Evolutionary conservation across 2,888 invertebrate genomes (phyloP), one percentile per base, ranked within the genome.

Genomic region (Xiphydria camelus): DNA sequence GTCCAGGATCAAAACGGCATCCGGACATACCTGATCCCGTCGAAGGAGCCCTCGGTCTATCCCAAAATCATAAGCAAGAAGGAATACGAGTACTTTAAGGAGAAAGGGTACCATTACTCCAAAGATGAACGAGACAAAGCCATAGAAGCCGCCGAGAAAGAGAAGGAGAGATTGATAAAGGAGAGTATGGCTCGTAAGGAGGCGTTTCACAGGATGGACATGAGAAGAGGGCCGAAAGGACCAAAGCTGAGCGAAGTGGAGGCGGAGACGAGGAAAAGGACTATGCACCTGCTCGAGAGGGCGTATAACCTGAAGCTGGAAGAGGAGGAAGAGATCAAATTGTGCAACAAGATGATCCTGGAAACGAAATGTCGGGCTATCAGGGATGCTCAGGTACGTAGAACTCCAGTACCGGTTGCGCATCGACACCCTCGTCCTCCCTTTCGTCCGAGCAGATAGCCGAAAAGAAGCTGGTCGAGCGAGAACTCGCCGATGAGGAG

Each of bases 351-450:
- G 45, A 80, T 92, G 51, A 89, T 93, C 60, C 76, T 92, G 7
- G 88, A 88, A 10, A 88, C 89, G 14, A 92, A 93, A 72, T 92
- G 91, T 57, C 85, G 89, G 64, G 89, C 91, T 0, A 89, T 93
- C 34, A 78, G 92, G 12, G 89, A 91, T 70, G 91, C 90, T 0
- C 92, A 93, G 77, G 82, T 91, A 47, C 81, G 21, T 14, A n/a
- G n/a, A n/a, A n/a, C n/a, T n/a, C n/a, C n/a, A n/a, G n/a, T n/a
- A n/a, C n/a, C n/a, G n/a, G n/a, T n/a, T n/a, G n/a, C n/a, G n/a
- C n/a, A n/a, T n/a, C n/a, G n/a, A 6, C 26, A 26, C 26, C 14
- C 26, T 26, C 26, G 5, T 7, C 14, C 10, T 25, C 25, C 10
- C 25, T 25, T 4, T 32, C 10, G 19, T 4, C 20, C 19, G 9